Evolutionary conservation across 2,797 vertebrate genomes (phyloP).

Genomic region (Lophotriccus pileatus): DNA sequence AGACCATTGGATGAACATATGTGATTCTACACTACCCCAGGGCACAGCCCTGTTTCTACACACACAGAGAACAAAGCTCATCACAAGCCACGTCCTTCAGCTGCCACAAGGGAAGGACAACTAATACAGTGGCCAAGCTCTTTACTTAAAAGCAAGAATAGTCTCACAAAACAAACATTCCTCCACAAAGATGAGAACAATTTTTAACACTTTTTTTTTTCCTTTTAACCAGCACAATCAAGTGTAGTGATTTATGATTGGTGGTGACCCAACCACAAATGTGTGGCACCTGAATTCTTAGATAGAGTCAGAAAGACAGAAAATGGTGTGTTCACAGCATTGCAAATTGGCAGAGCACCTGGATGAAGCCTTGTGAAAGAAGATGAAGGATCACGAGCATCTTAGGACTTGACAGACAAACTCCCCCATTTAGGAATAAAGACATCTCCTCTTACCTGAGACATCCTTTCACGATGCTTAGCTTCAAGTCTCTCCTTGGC

Average conservation of each 20-base stretch:
- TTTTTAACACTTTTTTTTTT: not conserved
- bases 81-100: not conserved
- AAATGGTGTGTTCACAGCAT: not conserved
- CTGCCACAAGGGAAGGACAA: not conserved
- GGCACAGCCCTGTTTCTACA: accelerated
- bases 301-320: not conserved
- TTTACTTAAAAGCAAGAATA: not conserved
- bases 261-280: not conserved
- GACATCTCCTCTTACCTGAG: constrained; percentile 81
- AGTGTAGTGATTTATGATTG: accelerated
- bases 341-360: not conserved
- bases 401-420: not conserved
- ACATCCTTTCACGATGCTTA: constrained; percentile 96
- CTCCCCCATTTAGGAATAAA: not conserved
- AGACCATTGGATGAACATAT: not conserved
- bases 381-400: not conserved
- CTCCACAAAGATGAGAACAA: not conserved
- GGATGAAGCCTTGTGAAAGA: not conserved
- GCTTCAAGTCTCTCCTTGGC: constrained; percentile 96
- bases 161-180: not conserved
- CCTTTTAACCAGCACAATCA: not conserved
- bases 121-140: not conserved
- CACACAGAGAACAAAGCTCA: not conserved
- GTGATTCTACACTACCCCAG: not conserved
- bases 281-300: not conserved